These are phyloP conservation scores for Calliopum simillimum DNA, from an alignment of 2,888 invertebrate genomes.

Conservation along the genomic window DNA sequence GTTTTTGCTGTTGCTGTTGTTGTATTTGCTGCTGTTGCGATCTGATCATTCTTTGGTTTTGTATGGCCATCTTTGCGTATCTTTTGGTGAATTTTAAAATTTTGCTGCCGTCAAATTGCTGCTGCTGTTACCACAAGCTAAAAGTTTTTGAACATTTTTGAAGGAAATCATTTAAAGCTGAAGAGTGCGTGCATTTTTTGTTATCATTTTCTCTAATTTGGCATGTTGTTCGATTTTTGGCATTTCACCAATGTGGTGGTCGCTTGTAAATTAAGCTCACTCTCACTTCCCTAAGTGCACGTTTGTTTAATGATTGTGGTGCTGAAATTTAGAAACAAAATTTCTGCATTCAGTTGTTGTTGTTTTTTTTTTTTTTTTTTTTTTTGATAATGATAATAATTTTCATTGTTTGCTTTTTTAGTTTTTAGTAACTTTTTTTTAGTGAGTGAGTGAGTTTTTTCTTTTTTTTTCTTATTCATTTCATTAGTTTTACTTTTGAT, in stretches of 20 bases:
- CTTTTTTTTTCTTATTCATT: not conserved
- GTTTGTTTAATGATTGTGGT: constrained; percentile 44
- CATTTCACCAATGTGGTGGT: not conserved
- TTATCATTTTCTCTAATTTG: constrained; percentile 13
- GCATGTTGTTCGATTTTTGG: not conserved
- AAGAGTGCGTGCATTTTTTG: constrained; percentile 26
- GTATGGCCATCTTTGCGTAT: constrained; percentile 46
- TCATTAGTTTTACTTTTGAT: constrained; percentile 25
- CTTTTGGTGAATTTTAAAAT: constrained; percentile 49
- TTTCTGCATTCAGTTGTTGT: constrained; percentile 45
- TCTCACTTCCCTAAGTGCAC: constrained; percentile 37
- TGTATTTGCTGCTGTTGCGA: constrained; percentile 44
- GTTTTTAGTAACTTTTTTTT: constrained; percentile 35
- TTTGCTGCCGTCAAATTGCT: constrained; percentile 35
- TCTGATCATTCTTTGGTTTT: constrained; percentile 48
- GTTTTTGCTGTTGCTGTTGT: constrained; percentile 34
- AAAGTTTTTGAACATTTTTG: constrained; percentile 10
- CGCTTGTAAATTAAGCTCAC: constrained; percentile 32
- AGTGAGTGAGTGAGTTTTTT: constrained; percentile 39
- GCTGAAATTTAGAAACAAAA: constrained; percentile 50
- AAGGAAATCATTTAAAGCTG: constrained; percentile 1
- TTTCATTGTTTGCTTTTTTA: constrained; percentile 34
- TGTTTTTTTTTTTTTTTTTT: constrained; percentile 27
- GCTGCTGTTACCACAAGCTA: constrained; percentile 34
- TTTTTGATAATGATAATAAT: constrained; percentile 23